Evolutionary conservation across 1,140 invertebrate genomes (phyloP), one percentile per base, ranked within the genome.

Genomic region (Zaprionus vittiger): DNA sequence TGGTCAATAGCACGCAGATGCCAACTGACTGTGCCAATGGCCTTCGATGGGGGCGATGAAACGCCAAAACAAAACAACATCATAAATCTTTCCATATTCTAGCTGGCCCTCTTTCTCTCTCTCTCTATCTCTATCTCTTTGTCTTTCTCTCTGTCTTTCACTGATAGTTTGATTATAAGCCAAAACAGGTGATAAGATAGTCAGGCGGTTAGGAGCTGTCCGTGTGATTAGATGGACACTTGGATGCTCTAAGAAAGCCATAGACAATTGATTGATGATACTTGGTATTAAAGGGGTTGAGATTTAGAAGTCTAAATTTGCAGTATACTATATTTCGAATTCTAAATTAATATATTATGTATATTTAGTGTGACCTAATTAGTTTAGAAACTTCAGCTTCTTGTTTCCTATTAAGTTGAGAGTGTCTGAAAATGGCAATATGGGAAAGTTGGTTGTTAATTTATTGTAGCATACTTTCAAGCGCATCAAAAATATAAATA

Each of bases 1-100:
- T 78, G 76, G 73, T 65, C 76, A 74, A 59, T 63, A 61, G 64
- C 77, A 80, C 73, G 77, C 73, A 73, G 77, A 73, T 78, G 66
- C 31, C 69, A 60, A 80, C 57, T 71, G 79, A 80, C 70, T 69
- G 20, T 60, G 49, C 31, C 61, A 71, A 37, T 62, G 77, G 73
- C 73, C 77, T 76, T 79, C 71, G 44, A 63, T 77, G 59, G 63
- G 62, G 34, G 47, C 41, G 41, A 47, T 47, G 41, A 47, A 76
- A 38, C 12, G 59, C 73, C 71, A 59, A 31, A 69, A 59, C 71
- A 77, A 20, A 78, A 75, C 47, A 77, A 65, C 20, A 55, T 63
- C 69, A 63, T 80, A 80, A 77, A 80, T 80, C 41, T 73, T 57
- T 52, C 34, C 17, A 54, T 55, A 61, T 41, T 62, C 38, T 28